Evolutionary conservation across 2,888 invertebrate species (phyloP), one percentile per base, ranked within the genome.

Genomic region (Leucania comma): DNA sequence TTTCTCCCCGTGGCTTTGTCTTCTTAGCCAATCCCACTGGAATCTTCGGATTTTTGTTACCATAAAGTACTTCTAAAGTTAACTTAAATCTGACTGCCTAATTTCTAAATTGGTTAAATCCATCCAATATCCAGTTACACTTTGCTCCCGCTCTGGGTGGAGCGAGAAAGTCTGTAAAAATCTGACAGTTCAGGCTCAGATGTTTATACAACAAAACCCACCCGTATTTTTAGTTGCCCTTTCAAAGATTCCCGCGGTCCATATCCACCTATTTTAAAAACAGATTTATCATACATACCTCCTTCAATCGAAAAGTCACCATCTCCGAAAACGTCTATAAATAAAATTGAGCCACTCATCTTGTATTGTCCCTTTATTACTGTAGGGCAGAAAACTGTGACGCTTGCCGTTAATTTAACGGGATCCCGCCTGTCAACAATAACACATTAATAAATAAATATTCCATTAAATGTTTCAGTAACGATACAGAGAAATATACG

Each of bases 371-470:
- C 48, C 9, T 48, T 32, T 17, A 56, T 22, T 24, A 9, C 56
- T 2, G 89, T 29, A 0, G 89, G 90, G 67, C 86, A 87, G 10
- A 82, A 75, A 0, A 82, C 0, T 3, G 64, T 73, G 3, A 90
- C 0, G 1, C 61, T 67, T 0, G 80, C 38, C 12, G 83, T 82
- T 0, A 70, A 78, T 56, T 86, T 76, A 6, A 67, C 72, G 1
- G 73, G 20, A 29, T 69, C 62, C n/a, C 84, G 86, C 12, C 89
- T 90, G 81, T 59, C 80, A 74, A 67, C 56, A 62, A 48, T 67
- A 60, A 64, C 63, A 51, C 20, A 54, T 66, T 51, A 80, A 63
- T 63, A 67, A 63, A 67, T 53, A 63, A 66, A 53, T 53, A 48
- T 26, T 69, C 32, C 17, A 76, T 64, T 76, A 60, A 75, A 64